These are phyloP conservation scores for Uloborus plumipes DNA, from an alignment of 2,888 invertebrate species.

Conservation along the genomic window DNA sequence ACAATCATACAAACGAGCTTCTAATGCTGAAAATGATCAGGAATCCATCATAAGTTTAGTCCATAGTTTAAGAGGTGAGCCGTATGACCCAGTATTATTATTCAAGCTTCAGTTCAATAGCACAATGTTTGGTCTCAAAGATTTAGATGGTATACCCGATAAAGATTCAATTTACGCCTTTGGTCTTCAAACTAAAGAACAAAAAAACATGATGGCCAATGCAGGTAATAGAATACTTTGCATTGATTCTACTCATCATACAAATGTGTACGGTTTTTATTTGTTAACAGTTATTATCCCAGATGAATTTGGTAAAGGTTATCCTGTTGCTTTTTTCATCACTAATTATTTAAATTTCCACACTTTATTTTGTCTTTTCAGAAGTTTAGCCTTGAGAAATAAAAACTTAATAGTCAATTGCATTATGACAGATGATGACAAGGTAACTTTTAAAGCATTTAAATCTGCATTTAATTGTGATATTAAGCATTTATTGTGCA, in stretches of 20 bases:
- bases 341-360: no score
- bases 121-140: neutral
- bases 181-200: neutral
- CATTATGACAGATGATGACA: conserved; percentile 28
- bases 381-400: conserved; percentile 3
- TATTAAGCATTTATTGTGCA: no score
- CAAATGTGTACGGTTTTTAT: conserved; percentile 15
- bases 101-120: neutral
- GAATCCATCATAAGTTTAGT: neutral
- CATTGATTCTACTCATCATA: conserved; percentile 9
- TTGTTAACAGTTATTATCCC: conserved; percentile 18
- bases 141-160: neutral
- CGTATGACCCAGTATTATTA: neutral
- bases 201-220: neutral
- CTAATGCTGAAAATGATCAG: no score
- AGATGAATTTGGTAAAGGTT: conserved; percentile 14
- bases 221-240: neutral
- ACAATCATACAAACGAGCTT: no score
- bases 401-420: conserved; percentile 17
- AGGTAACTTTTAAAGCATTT: neutral
- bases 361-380: no score
- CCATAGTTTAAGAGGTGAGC: neutral
- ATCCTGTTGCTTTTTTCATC: conserved; percentile 17
- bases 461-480: no score
- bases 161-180: no score